Evolutionary conservation across 2,113 vertebrate genomes (phyloP), one percentile per base, ranked within the genome.

Genomic region (Sander lucioperca): DNA sequence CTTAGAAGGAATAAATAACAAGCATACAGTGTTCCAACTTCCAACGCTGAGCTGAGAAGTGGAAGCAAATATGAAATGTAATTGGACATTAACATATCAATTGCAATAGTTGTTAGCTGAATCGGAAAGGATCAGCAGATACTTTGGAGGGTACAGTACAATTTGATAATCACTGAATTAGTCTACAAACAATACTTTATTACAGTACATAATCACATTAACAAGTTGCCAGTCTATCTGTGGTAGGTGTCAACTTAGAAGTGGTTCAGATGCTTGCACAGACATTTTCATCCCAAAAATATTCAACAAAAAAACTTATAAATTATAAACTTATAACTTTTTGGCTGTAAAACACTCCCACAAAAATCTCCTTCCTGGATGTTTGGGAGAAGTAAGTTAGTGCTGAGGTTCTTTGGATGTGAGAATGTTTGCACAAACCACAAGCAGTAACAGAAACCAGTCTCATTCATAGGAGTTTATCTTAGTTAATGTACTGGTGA

Each of bases 61-160:
- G 10, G 43, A 69, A 64, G 8, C 14, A 53, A 66, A 51, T 51
- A 30, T 47, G 13, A 72, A 68, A 61, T 79, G 4, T 69, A 59
- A 75, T 18, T 71, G 48, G 18, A 47, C 25, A 56, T 77, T 58
- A 50, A 21, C 63, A 61, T 69, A 47, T n/a, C 25, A 54, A 15
- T 13, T 48, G 23, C 23, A 47, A 23, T 9, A 39, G 58, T 21
- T 36, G 27, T 57, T 4, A 11, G 25, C 61, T 54, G 21, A 56
- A 62, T 21, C 0, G 16, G 51, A 33, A 19, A 70, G 45, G 1
- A 50, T 14, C 4, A 1, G 33, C 10, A 2, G n/a, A 50, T 27
- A 18, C 16, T n/a, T 63, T 18, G 0, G 36, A 33, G 2, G 50
- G 57, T n/a, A 18, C 15, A 48, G 63, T n/a, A 13, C 15, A 48